phyloP scores from a whole-genome alignment of 2,113 vertebrate species.

The Xenus cinereus region DNA sequence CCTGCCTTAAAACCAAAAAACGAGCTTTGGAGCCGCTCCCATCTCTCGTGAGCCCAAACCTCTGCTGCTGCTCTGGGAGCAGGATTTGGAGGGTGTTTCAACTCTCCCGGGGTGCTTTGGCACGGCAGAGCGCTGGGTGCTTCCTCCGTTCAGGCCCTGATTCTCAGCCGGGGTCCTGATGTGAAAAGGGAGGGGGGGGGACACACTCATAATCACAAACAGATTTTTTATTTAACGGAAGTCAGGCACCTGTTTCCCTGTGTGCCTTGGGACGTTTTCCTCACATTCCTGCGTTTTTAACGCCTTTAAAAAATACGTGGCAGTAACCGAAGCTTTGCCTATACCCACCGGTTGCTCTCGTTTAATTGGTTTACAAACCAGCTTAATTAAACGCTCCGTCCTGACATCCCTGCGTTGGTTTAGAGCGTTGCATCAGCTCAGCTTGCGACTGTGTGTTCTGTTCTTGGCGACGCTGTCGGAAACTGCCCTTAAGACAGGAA shows the following conservation, averaged over 20 bases:
- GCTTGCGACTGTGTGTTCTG: not conserved
- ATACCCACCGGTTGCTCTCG: not conserved
- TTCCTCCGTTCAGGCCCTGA: rapidly evolving
- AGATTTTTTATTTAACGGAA: not conserved
- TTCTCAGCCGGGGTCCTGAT: not conserved
- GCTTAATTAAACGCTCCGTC: not conserved
- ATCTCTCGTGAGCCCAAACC: not conserved
- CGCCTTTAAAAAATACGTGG: not conserved
- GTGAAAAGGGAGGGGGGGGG: not conserved
- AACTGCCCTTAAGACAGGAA: conserved; percentile 14
- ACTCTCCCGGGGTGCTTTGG: not conserved
- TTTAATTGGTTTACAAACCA: not conserved
- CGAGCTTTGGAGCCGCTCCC: not conserved
- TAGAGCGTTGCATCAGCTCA: not conserved
- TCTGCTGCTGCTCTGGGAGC: rapidly evolving
- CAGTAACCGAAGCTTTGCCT: not conserved
- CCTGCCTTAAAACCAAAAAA: not conserved
- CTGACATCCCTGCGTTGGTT: not conserved
- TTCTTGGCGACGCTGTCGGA: not conserved
- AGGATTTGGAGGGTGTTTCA: not conserved
- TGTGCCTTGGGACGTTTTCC: not conserved
- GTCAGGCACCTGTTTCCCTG: not conserved
- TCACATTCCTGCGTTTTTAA: not conserved
- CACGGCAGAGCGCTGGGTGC: rapidly evolving
- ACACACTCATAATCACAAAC: not conserved